Evolutionary conservation across 1,140 invertebrate genomes (phyloP).

Genomic region (Maconellicoccus hirsutus): DNA sequence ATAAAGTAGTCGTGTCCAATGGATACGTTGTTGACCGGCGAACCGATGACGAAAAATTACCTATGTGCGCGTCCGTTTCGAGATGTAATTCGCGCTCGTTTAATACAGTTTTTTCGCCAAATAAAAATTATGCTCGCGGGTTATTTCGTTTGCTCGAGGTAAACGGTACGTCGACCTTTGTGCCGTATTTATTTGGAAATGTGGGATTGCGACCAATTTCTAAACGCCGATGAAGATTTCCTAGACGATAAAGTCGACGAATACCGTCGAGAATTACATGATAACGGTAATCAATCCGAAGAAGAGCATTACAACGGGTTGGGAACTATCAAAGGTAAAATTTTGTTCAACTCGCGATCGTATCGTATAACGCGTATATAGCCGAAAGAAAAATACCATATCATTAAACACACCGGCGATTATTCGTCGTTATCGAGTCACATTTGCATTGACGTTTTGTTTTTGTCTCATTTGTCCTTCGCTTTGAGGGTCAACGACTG

Average conservation of each 20-base stretch:
- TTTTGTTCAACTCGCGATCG: background rate
- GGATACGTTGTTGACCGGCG: background rate
- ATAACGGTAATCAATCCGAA: slow-evolving; percentile 6
- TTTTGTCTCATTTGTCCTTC: background rate
- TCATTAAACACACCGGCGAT: background rate
- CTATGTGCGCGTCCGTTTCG: background rate
- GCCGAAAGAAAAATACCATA: background rate
- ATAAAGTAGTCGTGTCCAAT: background rate
- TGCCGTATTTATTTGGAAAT: background rate
- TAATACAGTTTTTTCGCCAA: background rate
- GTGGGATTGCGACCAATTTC: slow-evolving; percentile 14
- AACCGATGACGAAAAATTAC: background rate
- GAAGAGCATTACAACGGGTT: background rate
- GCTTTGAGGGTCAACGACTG: slow-evolving; percentile 1
- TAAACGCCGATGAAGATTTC: slow-evolving; percentile 6
- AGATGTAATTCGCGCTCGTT: too few relatives aligned
- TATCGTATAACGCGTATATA: too few relatives aligned
- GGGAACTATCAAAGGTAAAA: slow-evolving; percentile 11
- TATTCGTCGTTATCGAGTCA: background rate
- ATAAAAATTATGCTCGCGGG: background rate
- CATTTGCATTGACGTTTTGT: background rate
- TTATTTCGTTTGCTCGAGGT: background rate
- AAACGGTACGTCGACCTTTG: background rate
- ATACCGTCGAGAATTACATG: background rate
- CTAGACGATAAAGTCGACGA: background rate